Conservation (phyloP, 2,888 invertebrate genomes). For the Tenthredo notha region DNA sequence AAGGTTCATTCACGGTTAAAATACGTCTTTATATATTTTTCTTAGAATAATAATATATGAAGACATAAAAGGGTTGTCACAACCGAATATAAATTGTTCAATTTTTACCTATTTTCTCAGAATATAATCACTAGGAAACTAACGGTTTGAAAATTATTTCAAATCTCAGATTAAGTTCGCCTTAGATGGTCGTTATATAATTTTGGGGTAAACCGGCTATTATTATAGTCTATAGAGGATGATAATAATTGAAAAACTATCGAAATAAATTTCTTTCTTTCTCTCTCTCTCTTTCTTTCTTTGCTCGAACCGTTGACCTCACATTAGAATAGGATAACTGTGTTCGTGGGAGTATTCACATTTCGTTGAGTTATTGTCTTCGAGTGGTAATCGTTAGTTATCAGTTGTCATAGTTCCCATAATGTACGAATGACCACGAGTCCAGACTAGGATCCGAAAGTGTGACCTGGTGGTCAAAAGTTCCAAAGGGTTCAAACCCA, state of each 20-base stretch:
- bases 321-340: not conserved
- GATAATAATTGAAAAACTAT: no score
- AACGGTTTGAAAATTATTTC: not conserved
- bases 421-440: not conserved
- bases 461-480: conserved; percentile 29
- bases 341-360: conserved; percentile 2
- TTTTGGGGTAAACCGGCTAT: no score
- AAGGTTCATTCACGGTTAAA: not conserved
- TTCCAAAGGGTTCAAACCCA: conserved; percentile 11
- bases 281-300: not conserved
- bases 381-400: conserved; percentile 14
- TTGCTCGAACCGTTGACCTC: not conserved
- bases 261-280: not conserved
- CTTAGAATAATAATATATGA: not conserved
- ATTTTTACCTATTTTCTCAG: no score
- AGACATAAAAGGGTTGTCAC: not conserved
- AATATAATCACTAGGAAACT: no score
- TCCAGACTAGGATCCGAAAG: conserved; percentile 8
- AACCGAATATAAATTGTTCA: not conserved
- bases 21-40: not conserved
- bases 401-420: conserved; percentile 10
- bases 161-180: no score
- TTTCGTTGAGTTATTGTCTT: not conserved
- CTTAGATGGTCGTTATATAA: no score
- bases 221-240: not conserved